Conservation (phyloP, 2,113 vertebrate species). For the Protobothrops mucrosquamatus region DNA sequence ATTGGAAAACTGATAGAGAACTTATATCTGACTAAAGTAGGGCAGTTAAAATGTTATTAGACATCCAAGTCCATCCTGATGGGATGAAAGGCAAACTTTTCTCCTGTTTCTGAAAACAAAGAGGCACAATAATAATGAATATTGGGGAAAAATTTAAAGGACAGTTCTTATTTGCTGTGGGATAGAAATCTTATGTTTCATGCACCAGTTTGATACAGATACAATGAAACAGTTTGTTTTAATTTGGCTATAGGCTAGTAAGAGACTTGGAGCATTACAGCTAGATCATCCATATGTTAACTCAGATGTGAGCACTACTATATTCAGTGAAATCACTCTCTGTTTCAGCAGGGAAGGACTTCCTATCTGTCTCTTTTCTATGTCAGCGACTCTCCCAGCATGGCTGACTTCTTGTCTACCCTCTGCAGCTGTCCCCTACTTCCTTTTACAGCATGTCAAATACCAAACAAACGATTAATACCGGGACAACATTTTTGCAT, state of each 20-base stretch:
- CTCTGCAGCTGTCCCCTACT: background rate
- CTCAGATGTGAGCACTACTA: background rate
- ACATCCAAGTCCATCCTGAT: background rate
- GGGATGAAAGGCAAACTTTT: background rate
- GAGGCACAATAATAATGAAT: background rate
- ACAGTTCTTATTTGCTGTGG: background rate
- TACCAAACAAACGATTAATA: background rate
- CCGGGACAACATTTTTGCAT: background rate
- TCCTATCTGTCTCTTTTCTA: background rate
- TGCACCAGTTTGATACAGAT: background rate
- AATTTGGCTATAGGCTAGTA: background rate
- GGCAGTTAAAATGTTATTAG: background rate
- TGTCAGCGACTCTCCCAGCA: background rate
- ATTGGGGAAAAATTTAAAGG: background rate
- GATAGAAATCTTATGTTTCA: background rate
- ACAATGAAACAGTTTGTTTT: background rate
- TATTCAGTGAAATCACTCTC: background rate
- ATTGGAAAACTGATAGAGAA: background rate
- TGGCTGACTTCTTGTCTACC: background rate
- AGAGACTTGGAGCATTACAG: background rate
- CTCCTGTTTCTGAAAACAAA: background rate
- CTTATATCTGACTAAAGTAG: background rate
- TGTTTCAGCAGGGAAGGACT: background rate
- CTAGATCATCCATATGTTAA: background rate
- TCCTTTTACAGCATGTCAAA: background rate